These are phyloP conservation scores for Empis livida DNA, from an alignment of 2,888 invertebrate genomes.

Conservation along the genomic window DNA sequence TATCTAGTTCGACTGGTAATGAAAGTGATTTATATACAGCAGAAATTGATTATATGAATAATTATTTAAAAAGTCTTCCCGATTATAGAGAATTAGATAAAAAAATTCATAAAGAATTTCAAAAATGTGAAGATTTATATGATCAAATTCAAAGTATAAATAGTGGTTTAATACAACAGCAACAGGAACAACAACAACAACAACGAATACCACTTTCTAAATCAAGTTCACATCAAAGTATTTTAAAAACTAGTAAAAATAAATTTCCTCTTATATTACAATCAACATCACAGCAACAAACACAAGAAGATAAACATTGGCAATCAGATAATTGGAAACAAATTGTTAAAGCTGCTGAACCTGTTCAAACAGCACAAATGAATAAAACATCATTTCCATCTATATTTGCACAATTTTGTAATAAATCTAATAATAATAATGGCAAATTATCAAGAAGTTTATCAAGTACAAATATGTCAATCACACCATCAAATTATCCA, in stretches of 20 bases:
- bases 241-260: constrained; percentile 10
- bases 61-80: constrained; percentile 35
- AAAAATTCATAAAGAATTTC: constrained; percentile 33
- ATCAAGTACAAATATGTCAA: constrained; percentile 30
- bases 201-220: constrained; percentile 23
- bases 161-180: constrained; percentile 5
- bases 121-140: constrained; percentile 34
- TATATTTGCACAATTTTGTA: constrained; percentile 17
- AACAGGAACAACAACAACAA: constrained; percentile 14
- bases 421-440: background rate
- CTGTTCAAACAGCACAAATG: background rate
- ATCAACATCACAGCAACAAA: background rate
- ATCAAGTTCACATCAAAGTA: constrained; percentile 30
- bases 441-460: constrained; percentile 29
- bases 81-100: constrained; percentile 35
- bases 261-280: background rate
- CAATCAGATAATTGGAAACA: constrained; percentile 14
- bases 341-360: background rate
- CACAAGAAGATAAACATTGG: constrained; percentile 7
- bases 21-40: constrained; percentile 30
- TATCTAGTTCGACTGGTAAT: constrained; percentile 6
- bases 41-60: constrained; percentile 37
- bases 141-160: constrained; percentile 28
- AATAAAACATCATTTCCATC: constrained; percentile 23
- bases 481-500: constrained; percentile 10